Evolutionary conservation across 2,113 vertebrate species (phyloP).

Genomic region (Pluvianellus socialis): DNA sequence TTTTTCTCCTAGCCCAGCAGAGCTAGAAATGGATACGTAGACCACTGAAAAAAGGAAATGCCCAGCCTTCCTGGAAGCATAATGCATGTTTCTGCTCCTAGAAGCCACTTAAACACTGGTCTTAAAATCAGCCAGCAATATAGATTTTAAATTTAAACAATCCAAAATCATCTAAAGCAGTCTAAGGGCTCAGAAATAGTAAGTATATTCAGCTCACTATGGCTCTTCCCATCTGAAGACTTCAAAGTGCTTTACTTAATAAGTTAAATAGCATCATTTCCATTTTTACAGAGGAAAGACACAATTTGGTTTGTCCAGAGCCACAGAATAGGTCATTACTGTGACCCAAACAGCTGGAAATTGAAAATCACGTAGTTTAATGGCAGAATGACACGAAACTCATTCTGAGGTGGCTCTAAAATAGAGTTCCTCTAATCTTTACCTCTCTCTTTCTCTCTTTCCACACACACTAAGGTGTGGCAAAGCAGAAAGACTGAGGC

Average conservation of each 20-base stretch:
- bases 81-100: neutral
- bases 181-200: neutral
- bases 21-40: neutral
- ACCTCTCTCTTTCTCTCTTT: neutral
- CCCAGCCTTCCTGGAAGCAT: neutral
- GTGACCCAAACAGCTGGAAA: neutral
- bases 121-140: neutral
- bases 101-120: neutral
- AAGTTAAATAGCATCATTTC: neutral
- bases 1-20: neutral
- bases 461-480: accelerated
- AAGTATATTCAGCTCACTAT: neutral
- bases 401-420: neutral
- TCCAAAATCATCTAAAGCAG: neutral
- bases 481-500: neutral
- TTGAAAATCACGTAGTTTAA: neutral
- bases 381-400: neutral
- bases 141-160: neutral
- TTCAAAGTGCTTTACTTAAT: neutral
- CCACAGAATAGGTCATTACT: neutral
- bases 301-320: neutral
- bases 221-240: neutral
- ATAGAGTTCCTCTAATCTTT: neutral
- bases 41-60: neutral
- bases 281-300: neutral